These are phyloP conservation scores for Paramuricea clavata DNA, from an alignment of 92 coral and sea anemone species.

Conservation along the genomic window DNA sequence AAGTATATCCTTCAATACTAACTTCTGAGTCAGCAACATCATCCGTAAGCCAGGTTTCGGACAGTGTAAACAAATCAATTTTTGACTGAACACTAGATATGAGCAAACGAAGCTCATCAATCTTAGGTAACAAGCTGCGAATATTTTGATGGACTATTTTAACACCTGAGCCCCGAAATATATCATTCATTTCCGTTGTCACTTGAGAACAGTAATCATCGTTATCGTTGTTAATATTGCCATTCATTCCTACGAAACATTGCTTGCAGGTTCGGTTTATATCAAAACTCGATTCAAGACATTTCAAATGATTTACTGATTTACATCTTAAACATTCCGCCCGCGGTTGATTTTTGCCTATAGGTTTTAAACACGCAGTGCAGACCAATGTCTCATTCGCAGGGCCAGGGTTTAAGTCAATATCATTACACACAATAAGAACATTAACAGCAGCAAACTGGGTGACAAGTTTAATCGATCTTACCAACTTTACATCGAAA, in stretches of 20 bases:
- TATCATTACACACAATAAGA: constrained; percentile 20
- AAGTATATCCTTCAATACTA: not conserved
- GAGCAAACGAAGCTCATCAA: not conserved
- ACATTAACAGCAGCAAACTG: constrained; percentile 32
- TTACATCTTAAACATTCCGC: not conserved
- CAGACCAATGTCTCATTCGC: not conserved
- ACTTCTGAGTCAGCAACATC: not conserved
- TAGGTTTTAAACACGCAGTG: not conserved
- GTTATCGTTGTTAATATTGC: not conserved
- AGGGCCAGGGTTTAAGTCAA: constrained; percentile 17
- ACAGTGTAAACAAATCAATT: not conserved
- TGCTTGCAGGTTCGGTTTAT: not conserved
- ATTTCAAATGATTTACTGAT: not conserved
- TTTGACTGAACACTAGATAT: not conserved
- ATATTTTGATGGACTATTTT: constrained; percentile 7
- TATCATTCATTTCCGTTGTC: not conserved
- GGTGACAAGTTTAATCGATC: not conserved
- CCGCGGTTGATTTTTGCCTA: constrained; percentile 3
- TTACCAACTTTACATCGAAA: not conserved
- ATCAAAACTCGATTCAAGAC: not conserved
- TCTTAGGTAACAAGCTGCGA: not conserved
- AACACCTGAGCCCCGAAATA: not conserved
- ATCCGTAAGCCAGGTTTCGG: not conserved
- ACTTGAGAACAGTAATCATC: not conserved
- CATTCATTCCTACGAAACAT: not conserved